These are phyloP conservation scores for Nipponacmea schrenckii DNA, from an alignment of 2,888 invertebrate species.

Conservation along the genomic window DNA sequence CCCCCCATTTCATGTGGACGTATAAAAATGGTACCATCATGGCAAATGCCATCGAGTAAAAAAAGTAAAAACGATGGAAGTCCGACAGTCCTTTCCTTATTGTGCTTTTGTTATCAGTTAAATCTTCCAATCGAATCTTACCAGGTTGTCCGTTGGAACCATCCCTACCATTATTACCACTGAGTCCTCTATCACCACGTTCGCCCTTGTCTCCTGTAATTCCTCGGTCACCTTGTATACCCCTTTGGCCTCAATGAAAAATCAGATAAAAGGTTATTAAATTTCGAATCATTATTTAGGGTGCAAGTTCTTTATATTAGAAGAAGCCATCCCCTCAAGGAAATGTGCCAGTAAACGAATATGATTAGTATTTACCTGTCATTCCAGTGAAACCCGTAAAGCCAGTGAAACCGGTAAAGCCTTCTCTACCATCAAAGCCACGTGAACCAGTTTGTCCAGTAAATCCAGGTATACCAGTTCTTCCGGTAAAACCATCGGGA, in stretches of 20 bases:
- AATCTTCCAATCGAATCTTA: background rate
- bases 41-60: no score
- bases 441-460: slow-evolving; percentile 5
- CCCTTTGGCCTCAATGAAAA: background rate
- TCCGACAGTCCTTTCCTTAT: no score
- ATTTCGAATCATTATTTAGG: no score
- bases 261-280: no score
- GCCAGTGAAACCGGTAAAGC: background rate
- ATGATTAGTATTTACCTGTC: background rate
- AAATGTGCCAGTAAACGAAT: background rate
- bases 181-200: background rate
- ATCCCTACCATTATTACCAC: background rate
- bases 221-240: background rate
- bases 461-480: background rate
- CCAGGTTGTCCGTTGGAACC: background rate
- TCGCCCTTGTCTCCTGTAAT: background rate
- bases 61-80: no score
- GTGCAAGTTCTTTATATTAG: no score
- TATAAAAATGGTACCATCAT: no score
- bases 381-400: background rate
- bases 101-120: no score
- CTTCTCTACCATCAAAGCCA: slow-evolving; percentile 6
- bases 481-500: no score
- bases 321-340: background rate
- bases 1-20: no score